Evolutionary conservation across 2,113 vertebrate genomes (phyloP), one percentile per base, ranked within the genome.

Genomic region (Ptyas mucosa): DNA sequence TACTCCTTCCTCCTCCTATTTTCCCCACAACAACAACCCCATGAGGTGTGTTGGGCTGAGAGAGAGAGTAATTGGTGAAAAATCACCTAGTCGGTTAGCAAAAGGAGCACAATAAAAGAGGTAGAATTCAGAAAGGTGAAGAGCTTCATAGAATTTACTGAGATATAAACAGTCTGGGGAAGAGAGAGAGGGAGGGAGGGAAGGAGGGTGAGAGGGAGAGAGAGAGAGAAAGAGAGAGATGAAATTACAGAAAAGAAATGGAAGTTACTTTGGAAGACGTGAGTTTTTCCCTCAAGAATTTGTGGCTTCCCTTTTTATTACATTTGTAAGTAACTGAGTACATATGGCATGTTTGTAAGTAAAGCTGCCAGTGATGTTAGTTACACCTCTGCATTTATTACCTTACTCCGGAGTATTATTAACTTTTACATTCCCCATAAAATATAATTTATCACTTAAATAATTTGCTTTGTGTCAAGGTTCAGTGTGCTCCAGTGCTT

Each of bases 381-480:
- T 96, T 97, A 97, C 97, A 97, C 97, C 97, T 98, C 98, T 97
- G 97, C 97, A 96, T 98, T 98, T 98, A 98, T 97, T 95, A 93
- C 97, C 96, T 91, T 96, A 95, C 97, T 96, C 97, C 96, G 95
- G 97, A 97, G 97, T 98, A 97, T 97, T 97, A 98, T 98, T 98
- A 98, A 98, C 97, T 98, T 98, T 98, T 98, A 98, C 95, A 98
- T 97, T 98, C 97, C 96, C 93, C 98, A 98, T 98, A 98, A 98
- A 98, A 96, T 96, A 97, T 97, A 97, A 98, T 98, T 98, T 97
- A 98, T 98, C 97, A 97, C 97, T 97, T 97, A 97, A 97, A 98
- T 98, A 97, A 97, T 98, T 98, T 98, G 97, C 97, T 97, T 97
- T 97, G 97, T 97, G 97, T 98, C 97, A 98, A 97, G 97, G 97